Conservation (phyloP, 2,797 vertebrate genomes). For the Notoglanidium macrostoma region DNA sequence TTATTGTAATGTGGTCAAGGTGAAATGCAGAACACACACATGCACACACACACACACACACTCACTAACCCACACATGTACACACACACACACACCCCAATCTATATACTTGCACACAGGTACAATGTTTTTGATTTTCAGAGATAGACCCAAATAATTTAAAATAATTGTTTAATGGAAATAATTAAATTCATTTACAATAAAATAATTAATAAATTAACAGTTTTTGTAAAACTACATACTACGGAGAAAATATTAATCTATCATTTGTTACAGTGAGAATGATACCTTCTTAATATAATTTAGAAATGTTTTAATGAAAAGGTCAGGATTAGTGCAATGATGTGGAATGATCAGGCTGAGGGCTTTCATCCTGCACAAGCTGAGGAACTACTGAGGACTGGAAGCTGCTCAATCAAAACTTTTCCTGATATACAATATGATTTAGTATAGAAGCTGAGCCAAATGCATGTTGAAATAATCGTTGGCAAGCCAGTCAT, state of each 20-base stretch:
- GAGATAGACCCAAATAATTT: neutral
- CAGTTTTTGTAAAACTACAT: neutral
- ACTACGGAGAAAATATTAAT: neutral
- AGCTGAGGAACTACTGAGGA: neutral
- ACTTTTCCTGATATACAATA: neutral
- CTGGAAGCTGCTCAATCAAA: neutral
- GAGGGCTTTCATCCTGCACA: neutral
- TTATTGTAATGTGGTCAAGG: constrained; percentile 69
- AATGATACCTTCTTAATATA: neutral
- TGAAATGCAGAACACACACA: constrained; percentile 57
- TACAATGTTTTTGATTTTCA: neutral
- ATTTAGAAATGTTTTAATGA: neutral
- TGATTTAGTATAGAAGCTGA: neutral
- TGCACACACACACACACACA: constrained; percentile 4
- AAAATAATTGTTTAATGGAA: neutral
- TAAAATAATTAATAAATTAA: neutral
- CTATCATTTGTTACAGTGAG: neutral
- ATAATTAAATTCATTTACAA: neutral
- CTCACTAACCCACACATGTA: neutral
- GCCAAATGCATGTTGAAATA: neutral
- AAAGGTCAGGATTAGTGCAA: neutral
- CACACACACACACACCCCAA: neutral
- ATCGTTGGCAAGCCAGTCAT: neutral
- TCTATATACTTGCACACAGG: neutral
- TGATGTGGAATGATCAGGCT: neutral